phyloP scores from a whole-genome alignment of 1,140 invertebrate genomes.

The Dendroctonus ponderosae region DNA sequence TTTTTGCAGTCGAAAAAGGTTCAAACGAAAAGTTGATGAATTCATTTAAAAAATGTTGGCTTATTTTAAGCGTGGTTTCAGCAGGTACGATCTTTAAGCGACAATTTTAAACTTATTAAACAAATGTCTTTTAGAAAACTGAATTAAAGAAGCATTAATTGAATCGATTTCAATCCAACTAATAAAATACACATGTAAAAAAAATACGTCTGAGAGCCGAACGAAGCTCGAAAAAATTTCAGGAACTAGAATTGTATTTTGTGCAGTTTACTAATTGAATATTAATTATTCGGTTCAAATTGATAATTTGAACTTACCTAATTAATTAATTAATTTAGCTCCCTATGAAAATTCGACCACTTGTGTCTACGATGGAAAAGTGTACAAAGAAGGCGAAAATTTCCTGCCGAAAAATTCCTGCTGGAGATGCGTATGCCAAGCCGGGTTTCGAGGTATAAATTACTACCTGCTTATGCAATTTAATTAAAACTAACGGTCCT shows the following conservation, averaged over 20 bases:
- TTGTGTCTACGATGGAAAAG: constrained; percentile 33
- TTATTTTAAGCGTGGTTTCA: too few relatives aligned
- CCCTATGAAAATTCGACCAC: constrained; percentile 33
- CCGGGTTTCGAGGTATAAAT: constrained; percentile 28
- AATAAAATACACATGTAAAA: too few relatives aligned
- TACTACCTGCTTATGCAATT: not conserved
- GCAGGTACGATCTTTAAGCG: too few relatives aligned
- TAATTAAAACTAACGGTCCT: not conserved
- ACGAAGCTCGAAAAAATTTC: too few relatives aligned
- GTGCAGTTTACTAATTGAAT: not conserved
- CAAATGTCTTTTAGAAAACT: too few relatives aligned
- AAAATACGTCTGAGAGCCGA: too few relatives aligned
- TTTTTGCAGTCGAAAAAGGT: not conserved
- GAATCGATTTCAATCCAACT: too few relatives aligned
- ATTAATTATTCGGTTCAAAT: constrained; percentile 3
- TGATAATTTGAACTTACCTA: not conserved
- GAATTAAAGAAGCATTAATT: too few relatives aligned
- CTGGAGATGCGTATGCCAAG: constrained; percentile 34
- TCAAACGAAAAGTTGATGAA: too few relatives aligned
- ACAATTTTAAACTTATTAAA: too few relatives aligned
- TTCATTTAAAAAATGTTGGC: too few relatives aligned
- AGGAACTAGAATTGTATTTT: not conserved
- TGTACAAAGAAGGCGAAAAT: constrained; percentile 34
- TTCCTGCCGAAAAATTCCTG: constrained; percentile 30
- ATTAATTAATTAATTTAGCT: constrained; percentile 29